Conservation (phyloP, 23 tunicate genomes). For the Corella eumyota region DNA sequence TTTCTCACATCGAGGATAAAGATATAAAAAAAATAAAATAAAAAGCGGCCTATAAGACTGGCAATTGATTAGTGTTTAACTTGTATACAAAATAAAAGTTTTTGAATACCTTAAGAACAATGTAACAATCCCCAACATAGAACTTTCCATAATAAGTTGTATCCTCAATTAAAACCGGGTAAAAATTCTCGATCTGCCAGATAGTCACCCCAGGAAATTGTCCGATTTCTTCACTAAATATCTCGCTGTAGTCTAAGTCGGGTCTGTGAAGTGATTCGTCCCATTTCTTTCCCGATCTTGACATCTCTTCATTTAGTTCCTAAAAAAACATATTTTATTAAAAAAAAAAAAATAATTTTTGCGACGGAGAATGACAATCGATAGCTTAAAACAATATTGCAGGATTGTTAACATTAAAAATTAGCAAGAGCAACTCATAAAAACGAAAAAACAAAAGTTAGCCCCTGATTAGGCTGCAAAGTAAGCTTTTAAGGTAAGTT, state of each 20-base stretch:
- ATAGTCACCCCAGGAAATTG: conserved; percentile 88
- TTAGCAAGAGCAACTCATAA: no score
- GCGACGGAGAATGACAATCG: no score
- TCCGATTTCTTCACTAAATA: conserved; percentile 93
- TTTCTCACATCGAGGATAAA: no score
- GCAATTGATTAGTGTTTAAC: no score
- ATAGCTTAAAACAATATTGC: no score
- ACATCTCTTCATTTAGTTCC: conserved; percentile 25
- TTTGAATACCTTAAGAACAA: conserved; percentile 57
- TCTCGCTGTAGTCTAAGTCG: conserved; percentile 71
- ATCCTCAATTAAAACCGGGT: conserved; percentile 88
- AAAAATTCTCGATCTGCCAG: conserved; percentile 99
- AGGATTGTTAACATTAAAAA: no score
- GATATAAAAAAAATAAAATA: no score
- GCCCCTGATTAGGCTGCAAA: no score
- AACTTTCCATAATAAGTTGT: conserved; percentile 80
- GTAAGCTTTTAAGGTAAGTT: no score
- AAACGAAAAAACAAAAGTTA: no score
- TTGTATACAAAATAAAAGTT: no score
- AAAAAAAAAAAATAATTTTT: background rate
- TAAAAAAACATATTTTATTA: background rate
- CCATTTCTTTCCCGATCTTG: conserved; percentile 69
- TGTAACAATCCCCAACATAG: conserved; percentile 95
- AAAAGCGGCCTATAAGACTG: no score
- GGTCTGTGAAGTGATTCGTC: conserved; percentile 86